Base-by-base conservation (phyloP, 2,888 invertebrate genomes). In the Aplocera efformata region DNA sequence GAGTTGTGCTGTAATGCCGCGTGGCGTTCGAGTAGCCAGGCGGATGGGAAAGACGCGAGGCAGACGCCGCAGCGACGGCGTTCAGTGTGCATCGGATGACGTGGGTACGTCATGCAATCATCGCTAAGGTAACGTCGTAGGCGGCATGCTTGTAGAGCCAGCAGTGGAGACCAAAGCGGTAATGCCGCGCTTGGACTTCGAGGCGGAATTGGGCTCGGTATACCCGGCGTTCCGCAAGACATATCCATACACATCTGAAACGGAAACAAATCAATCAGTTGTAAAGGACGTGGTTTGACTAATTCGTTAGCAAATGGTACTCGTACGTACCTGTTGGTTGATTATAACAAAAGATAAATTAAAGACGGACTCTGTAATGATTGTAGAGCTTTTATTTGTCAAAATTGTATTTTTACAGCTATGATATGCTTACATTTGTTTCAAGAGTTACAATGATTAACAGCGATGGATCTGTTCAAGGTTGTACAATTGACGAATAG, bases 371-470 rank as follows among this genome's bases (percentile, higher is more conserved):
- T 71, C 64, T 78, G 77, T 83, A 85, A 84, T 88, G 85, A 84
- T 84, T 91, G 90, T 91, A 88, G 88, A 90, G 90, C 90, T 92
- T 92, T 93, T 93, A 93, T 93, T 93, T 92, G 92, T 92, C 92
- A 93, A 92, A 91, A 93, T 92, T 91, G 90, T 90, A 91, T 91
- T 92, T 92, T 94, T 94, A 94, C 94, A 94, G 93, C 94, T 94
- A 94, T 94, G 94, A 94, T 94, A 94, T 94, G 94, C 94, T 94
- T 94, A 93, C 91, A 91, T 92, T 91, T 90, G 92, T 91, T 91
- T 91, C 91, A 89, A 92, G 79, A 77, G 88, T 89, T 88, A 88
- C 83, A 88, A 88, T 83, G 84, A 89, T 88, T 89, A 89, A 90
- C 90, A 89, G 88, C 84, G 83, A 85, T 84, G 84, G 79, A 58